Evolutionary conservation across 2,888 invertebrate genomes (phyloP), one percentile per base, ranked within the genome.

Genomic region (Hemistola chrysoprasaria): DNA sequence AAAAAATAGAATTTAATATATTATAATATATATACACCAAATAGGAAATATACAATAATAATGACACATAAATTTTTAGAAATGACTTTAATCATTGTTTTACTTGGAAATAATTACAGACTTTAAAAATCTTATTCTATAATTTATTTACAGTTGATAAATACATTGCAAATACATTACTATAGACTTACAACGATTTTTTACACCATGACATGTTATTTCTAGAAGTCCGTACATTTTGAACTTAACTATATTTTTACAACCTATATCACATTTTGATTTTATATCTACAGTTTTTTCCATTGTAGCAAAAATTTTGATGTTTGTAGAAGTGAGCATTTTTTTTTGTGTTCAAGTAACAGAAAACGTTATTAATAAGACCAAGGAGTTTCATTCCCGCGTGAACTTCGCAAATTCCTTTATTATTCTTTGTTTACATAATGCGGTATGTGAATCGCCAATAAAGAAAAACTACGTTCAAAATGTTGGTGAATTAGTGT

Each of bases 201-300:
- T 22, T 40, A 32, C 35, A 45, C 22, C 66, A 67, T 28, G 59
- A 57, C 60, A 66, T 66, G 59, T 65, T 56, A 51, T 47, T 56
- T 53, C 54, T 55, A 58, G 56, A 70, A 65, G 61, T 70, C 65
- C 71, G 77, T 69, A 80, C 71, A 73, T 72, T 75, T 67, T 73
- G 72, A 81, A 78, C 73, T 85, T 85, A 79, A 29, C 59, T 72
- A 75, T 64, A 59, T 82, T 84, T 87, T 86, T 87, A 88, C 88
- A 87, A 75, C 73, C 86, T 88, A 88, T 88, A 88, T 88, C 88
- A 88, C 88, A 87, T 86, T 87, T 52, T 85, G 77, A 78, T 82
- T 80, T 81, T 80, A 80, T 75, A 69, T 56, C 81, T 83, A 81
- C 58, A 65, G 37, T 56, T 34, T 44, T 57, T 65, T 57, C n/a